A percentile compares a stretch with the other conserved stretches of the same genome.
These are phyloP conservation scores for Romanomermis culicivorax DNA, from an alignment of 2,888 invertebrate species.

Conservation along the genomic window DNA sequence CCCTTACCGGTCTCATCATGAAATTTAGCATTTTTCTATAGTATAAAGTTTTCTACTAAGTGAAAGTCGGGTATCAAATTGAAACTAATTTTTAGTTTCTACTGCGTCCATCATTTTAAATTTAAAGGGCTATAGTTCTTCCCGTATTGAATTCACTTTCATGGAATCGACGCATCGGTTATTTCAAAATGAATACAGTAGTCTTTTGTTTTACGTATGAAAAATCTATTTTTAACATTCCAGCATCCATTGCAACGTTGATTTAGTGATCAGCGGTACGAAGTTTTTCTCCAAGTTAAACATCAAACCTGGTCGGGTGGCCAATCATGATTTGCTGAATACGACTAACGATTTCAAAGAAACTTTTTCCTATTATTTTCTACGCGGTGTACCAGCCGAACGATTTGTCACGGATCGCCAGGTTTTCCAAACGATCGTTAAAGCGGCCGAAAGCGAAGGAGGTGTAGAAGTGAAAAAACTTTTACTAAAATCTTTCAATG, in stretches of 20 bases:
- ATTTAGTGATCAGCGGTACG: slow-evolving; percentile 32
- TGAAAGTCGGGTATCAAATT: too few relatives aligned
- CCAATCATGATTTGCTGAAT: slow-evolving; percentile 23
- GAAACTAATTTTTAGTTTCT: too few relatives aligned
- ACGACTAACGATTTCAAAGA: slow-evolving; percentile 30
- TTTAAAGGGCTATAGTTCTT: too few relatives aligned
- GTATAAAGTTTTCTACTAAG: too few relatives aligned
- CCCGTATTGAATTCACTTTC: too few relatives aligned
- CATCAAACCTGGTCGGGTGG: slow-evolving; percentile 20
- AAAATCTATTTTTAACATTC: too few relatives aligned
- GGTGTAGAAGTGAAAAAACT: not conserved
- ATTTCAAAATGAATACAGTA: too few relatives aligned
- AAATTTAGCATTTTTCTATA: too few relatives aligned
- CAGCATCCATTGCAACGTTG: slow-evolving; percentile 32
- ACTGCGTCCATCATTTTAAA: too few relatives aligned
- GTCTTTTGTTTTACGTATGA: too few relatives aligned
- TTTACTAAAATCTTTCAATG: not conserved
- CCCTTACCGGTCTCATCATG: too few relatives aligned
- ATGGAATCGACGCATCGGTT: too few relatives aligned
- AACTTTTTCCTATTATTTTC: slow-evolving; percentile 31
- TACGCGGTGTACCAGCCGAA: slow-evolving; percentile 32
- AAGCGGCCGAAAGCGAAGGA: slow-evolving; percentile 17
- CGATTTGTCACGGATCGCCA: slow-evolving; percentile 22
- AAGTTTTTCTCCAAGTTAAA: slow-evolving; percentile 27
- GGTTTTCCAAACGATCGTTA: slow-evolving; percentile 17